These are phyloP conservation scores for Tipula vernalis DNA, from an alignment of 2,888 invertebrate species.

Conservation along the genomic window DNA sequence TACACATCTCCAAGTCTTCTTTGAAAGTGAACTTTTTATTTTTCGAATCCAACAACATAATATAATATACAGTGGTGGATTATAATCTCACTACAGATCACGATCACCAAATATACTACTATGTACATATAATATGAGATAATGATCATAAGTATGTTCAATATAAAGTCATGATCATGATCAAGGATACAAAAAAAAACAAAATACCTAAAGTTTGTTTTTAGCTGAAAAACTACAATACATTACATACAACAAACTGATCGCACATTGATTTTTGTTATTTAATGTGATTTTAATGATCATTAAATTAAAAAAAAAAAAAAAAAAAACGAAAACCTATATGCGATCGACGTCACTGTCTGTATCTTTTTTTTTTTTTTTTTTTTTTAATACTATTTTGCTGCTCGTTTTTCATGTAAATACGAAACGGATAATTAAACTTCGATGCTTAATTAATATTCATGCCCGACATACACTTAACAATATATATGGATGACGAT, in stretches of 20 bases:
- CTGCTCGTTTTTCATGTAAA: background rate
- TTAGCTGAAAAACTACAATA: background rate
- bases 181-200: background rate
- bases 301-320: background rate
- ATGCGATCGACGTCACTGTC: background rate
- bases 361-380: background rate
- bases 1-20: background rate
- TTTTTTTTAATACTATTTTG: background rate
- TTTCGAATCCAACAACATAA: background rate
- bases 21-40: background rate
- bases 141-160: background rate
- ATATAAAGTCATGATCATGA: constrained; percentile 4
- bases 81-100: background rate
- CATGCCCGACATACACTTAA: background rate
- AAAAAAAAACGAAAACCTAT: background rate
- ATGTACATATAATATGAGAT: background rate
- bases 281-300: constrained; percentile 4
- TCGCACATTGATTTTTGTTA: constrained; percentile 4
- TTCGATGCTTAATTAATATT: constrained; percentile 4
- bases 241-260: background rate
- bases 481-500: background rate
- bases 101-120: background rate
- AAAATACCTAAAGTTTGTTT: background rate
- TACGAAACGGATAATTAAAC: background rate
- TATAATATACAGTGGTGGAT: background rate